Conservation (phyloP, 2,113 vertebrate genomes). For the Lepus americanus region DNA sequence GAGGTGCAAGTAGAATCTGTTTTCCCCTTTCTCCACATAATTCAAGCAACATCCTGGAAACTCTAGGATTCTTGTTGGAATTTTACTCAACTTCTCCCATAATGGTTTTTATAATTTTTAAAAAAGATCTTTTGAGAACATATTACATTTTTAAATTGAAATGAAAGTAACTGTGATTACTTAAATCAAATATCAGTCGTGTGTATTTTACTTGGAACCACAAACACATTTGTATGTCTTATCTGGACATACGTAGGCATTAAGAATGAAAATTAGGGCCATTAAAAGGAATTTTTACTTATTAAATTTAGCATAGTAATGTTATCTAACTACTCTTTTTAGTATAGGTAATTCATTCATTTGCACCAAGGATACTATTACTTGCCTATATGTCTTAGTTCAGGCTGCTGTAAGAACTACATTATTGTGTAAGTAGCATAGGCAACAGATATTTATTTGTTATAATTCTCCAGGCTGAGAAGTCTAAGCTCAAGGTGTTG, state of each 20-base stretch:
- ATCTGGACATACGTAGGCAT: neutral
- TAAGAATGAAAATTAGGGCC: slow-evolving; percentile 40
- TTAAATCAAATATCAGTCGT: slow-evolving; percentile 34
- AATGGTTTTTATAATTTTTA: slow-evolving; percentile 55
- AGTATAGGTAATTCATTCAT: slow-evolving; percentile 32
- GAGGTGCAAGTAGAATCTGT: neutral
- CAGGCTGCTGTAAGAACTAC: neutral
- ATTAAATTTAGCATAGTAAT: neutral
- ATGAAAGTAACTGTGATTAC: slow-evolving; percentile 35
- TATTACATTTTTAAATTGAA: slow-evolving; percentile 56
- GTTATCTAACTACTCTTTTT: neutral
- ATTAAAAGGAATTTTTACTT: slow-evolving; percentile 21
- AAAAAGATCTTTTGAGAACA: slow-evolving; percentile 38
- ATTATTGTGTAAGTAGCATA: neutral
- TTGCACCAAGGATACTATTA: neutral
- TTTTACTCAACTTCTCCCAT: neutral
- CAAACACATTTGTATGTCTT: slow-evolving; percentile 24
- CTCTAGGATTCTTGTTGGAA: neutral
- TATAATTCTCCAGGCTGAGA: neutral
- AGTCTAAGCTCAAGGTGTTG: neutral
- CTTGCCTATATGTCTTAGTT: neutral
- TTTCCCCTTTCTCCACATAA: neutral
- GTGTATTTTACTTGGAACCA: neutral
- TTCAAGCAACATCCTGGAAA: neutral
- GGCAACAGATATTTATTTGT: neutral